Evolutionary conservation across 2,797 vertebrate species (phyloP).

Genomic region (Austrolebias charrua): DNA sequence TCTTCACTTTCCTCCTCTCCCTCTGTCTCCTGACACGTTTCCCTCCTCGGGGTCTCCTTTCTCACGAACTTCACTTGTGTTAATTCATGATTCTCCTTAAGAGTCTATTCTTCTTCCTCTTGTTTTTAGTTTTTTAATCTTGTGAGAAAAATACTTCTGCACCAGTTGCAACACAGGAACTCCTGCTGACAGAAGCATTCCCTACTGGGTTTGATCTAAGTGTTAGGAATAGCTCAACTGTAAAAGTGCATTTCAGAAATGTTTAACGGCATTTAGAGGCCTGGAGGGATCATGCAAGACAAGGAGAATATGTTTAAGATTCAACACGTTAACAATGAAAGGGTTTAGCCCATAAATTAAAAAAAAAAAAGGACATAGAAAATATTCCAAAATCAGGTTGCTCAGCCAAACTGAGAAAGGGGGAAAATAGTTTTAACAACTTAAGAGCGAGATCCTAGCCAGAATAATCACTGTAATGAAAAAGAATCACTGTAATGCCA

Average conservation of each 20-base stretch:
- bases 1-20: too few species aligned
- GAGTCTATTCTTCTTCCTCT: constrained; percentile 50
- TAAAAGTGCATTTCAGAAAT: constrained; percentile 37
- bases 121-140: constrained; percentile 31
- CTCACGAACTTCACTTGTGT: constrained; percentile 67
- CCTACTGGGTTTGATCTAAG: constrained; percentile 47
- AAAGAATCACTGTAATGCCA: too few species aligned
- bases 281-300: constrained; percentile 14
- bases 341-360: too few species aligned
- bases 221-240: constrained; percentile 17
- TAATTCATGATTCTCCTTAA: constrained; percentile 52
- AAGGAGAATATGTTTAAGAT: neutral
- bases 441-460: too few species aligned
- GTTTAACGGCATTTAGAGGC: constrained; percentile 23
- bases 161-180: constrained; percentile 57
- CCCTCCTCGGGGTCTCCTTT: too few species aligned
- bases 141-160: constrained; percentile 54
- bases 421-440: too few species aligned
- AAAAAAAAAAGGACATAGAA: neutral
- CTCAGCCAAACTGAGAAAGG: too few species aligned
- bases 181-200: constrained; percentile 39
- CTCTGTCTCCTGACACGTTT: too few species aligned
- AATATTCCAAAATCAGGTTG: neutral
- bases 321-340: too few species aligned
- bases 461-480: too few species aligned